Conservation (phyloP, 1,140 invertebrate genomes). For the Aphis gossypii region DNA sequence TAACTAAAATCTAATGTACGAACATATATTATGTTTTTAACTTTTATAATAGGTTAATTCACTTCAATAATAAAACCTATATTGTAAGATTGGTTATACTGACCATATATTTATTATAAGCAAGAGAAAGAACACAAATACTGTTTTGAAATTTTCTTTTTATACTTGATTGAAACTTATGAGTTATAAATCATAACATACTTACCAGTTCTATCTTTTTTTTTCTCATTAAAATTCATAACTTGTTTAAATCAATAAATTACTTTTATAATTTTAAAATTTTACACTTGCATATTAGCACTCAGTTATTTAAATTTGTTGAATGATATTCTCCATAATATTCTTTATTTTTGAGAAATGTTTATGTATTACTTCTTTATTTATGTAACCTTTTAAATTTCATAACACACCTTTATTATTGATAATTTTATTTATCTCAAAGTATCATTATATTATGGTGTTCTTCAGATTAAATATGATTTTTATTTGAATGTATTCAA, state of each 20-base stretch:
- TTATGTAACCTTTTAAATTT: background rate
- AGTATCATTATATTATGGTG: background rate
- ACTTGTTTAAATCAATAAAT: too few species aligned
- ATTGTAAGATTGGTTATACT: background rate
- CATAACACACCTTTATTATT: background rate
- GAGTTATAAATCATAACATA: background rate
- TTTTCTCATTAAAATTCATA: too few species aligned
- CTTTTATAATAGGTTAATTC: background rate
- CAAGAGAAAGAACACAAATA: background rate
- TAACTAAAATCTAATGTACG: background rate
- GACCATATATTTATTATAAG: background rate
- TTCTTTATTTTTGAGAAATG: background rate
- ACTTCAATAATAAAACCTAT: background rate
- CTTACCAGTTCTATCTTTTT: background rate
- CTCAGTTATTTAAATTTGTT: background rate
- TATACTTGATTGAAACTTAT: background rate
- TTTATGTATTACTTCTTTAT: background rate
- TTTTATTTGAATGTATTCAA: background rate
- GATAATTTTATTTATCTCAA: background rate
- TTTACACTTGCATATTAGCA: background rate
- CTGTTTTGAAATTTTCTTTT: background rate
- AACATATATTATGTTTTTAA: background rate
- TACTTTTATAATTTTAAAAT: background rate
- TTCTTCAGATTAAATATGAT: background rate
- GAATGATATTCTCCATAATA: background rate